A percentile compares a stretch with the other conserved stretches of the same genome.
Conservation (phyloP, 2,797 vertebrate species). For the Vipera ursinii region DNA sequence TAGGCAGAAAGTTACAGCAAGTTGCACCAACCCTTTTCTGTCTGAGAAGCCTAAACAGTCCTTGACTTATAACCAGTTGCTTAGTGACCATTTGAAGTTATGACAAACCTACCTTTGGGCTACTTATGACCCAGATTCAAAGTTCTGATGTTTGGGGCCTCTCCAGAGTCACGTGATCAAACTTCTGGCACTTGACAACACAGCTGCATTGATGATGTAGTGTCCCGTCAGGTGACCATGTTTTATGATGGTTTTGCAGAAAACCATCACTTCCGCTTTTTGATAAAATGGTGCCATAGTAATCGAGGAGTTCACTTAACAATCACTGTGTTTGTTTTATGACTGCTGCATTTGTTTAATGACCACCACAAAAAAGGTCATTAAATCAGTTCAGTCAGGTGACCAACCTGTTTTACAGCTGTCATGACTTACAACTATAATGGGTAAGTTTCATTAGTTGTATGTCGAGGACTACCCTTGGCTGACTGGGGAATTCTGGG, state of each 20-base stretch:
- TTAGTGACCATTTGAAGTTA: not conserved
- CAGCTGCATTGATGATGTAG: not conserved
- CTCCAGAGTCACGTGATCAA: not conserved
- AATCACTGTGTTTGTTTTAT: not conserved
- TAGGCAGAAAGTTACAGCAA: too few species aligned
- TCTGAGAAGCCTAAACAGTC: too few species aligned
- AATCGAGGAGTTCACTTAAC: too few species aligned
- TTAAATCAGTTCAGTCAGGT: not conserved
- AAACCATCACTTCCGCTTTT: too few species aligned
- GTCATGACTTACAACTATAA: not conserved
- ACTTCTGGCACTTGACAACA: not conserved
- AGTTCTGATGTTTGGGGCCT: not conserved
- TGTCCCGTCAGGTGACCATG: too few species aligned
- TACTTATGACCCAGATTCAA: not conserved
- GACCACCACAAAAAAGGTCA: not conserved
- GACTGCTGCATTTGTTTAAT: not conserved
- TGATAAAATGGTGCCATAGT: too few species aligned
- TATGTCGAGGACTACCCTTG: not conserved
- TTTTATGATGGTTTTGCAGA: too few species aligned
- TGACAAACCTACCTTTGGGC: not conserved
- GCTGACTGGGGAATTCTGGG: not conserved
- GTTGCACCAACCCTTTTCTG: too few species aligned
- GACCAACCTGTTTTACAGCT: not conserved
- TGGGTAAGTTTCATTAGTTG: not conserved
- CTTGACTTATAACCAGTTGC: too few species aligned